These are phyloP conservation scores for Perognathus longimembris DNA, from an alignment of 2,113 vertebrate genomes.

Conservation along the genomic window DNA sequence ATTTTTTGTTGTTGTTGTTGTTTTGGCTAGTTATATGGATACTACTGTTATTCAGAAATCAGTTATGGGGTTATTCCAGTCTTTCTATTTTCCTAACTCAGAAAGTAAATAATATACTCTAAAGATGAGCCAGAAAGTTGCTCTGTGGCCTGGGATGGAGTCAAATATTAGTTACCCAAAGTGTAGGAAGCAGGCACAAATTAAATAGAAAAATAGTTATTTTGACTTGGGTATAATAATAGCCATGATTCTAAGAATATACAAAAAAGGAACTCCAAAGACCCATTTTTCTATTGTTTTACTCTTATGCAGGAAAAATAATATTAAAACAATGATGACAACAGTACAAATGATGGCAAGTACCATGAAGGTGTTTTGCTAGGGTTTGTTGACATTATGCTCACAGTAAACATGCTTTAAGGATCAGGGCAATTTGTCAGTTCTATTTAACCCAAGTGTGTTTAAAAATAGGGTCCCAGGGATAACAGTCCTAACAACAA, in stretches of 20 bases:
- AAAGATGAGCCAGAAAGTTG: constrained; percentile 29
- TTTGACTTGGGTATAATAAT: neutral
- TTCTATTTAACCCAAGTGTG: constrained; percentile 2
- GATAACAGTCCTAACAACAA: constrained; percentile 46
- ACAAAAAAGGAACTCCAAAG: neutral
- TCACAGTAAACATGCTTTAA: neutral
- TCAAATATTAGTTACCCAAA: no score
- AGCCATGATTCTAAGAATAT: constrained; percentile 9
- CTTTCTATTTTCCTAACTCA: constrained; percentile 5
- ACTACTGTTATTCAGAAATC: neutral
- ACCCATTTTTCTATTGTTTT: neutral
- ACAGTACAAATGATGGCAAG: neutral
- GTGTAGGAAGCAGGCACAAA: neutral
- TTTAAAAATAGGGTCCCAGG: constrained; percentile 57
- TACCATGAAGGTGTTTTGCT: neutral
- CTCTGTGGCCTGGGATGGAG: neutral
- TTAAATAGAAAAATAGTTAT: constrained; percentile 26
- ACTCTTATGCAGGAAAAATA: constrained; percentile 2
- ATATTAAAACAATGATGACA: neutral
- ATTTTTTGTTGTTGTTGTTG: neutral
- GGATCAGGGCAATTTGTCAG: neutral
- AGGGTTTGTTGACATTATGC: neutral
- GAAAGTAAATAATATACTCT: constrained; percentile 3
- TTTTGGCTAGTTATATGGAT: neutral
- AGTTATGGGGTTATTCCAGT: neutral